These are phyloP conservation scores for Helogale parvula DNA, from an alignment of 2,113 vertebrate genomes.

Conservation along the genomic window DNA sequence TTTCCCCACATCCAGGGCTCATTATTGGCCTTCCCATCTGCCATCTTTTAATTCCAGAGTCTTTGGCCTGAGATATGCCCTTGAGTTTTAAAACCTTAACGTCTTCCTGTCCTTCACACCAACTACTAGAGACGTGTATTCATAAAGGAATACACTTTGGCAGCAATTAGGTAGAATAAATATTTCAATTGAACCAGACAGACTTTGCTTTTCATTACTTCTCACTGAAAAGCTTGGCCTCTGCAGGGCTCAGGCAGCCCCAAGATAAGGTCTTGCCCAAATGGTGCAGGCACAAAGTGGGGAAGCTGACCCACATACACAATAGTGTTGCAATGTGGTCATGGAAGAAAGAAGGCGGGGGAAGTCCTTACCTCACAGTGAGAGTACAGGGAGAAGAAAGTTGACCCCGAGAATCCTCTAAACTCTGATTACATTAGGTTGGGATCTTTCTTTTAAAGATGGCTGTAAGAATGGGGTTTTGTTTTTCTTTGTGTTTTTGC, in stretches of 20 bases:
- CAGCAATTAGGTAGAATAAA: background rate
- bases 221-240: background rate
- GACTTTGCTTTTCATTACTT: background rate
- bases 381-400: background rate
- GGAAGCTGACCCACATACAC: background rate
- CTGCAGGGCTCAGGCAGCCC: background rate
- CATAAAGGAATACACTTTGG: background rate
- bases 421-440: background rate
- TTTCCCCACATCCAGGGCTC: background rate
- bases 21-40: background rate
- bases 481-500: background rate
- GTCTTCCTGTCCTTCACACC: background rate
- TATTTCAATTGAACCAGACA: background rate
- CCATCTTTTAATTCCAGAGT: background rate
- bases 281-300: too few relatives aligned
- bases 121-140: background rate
- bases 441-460: background rate
- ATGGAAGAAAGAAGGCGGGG: background rate
- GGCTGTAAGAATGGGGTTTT: background rate
- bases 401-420: background rate
- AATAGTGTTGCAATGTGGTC: background rate
- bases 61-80: background rate
- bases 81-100: background rate
- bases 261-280: background rate
- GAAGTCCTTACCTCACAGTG: background rate